Base-by-base conservation (phyloP, 2,888 invertebrate species). In the Emmelina monodactyla region DNA sequence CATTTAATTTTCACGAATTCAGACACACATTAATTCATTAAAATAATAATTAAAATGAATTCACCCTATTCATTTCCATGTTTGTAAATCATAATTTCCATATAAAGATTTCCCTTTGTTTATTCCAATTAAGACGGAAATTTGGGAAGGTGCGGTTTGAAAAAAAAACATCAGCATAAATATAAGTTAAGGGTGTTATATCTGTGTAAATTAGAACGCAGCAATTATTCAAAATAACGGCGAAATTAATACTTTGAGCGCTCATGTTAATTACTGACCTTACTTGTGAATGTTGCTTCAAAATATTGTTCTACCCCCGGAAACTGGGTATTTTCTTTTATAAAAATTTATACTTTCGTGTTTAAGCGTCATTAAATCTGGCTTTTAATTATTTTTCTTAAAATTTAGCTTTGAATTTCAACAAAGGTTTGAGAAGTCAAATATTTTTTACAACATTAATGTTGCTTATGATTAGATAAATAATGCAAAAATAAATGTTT, bases 221-320 rank as follows among this genome's bases (percentile, higher is more conserved):
- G 56, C 68, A 75, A 75, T 79, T 76, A 78, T 56, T 76, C 71
- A 67, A 61, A 70, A 70, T 78, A 73, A 73, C 73, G 75, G 67
- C 59, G 75, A 76, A 78, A 76, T 73, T 72, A 76, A 79, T 79
- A 78, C 72, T 75, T 76, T 72, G 64, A 67, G 67, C 66, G 72
- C 58, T 66, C 62, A 58, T 66, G 70, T 70, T 72, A 70, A 78
- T 78, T 72, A 72, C 32, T 58, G 62, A 62, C 64, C 59, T 67
- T 67, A 64, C 65, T 64, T 25, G 9, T 7, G 25, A 25, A n/a
- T n/a, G n/a, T n/a, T n/a, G n/a, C n/a, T n/a, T n/a, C n/a, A n/a
- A n/a, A n/a, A n/a, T n/a, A n/a, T n/a, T n/a, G n/a, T n/a, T n/a
- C n/a, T n/a, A n/a, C n/a, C n/a, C n/a, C n/a, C n/a, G n/a, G n/a